phyloP scores from a whole-genome alignment of 1,140 invertebrate genomes.

The Ruditapes philippinarum region DNA sequence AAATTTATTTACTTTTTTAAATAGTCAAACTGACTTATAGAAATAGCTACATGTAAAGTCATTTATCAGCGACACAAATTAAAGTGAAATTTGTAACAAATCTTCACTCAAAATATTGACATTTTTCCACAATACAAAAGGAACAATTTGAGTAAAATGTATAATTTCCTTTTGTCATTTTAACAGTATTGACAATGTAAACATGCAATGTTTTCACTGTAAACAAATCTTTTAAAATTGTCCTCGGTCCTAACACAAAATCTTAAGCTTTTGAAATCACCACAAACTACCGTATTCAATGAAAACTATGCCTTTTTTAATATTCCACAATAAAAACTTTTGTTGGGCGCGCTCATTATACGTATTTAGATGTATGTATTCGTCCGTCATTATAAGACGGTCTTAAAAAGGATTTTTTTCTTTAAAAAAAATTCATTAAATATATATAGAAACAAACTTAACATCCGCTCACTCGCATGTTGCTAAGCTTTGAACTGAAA shows the following conservation, averaged over 20 bases:
- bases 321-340: not conserved
- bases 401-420: not conserved
- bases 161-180: conserved; percentile 22
- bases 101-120: not conserved
- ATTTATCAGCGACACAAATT: no score
- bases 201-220: conserved; percentile 1
- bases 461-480: not conserved
- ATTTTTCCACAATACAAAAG: not conserved
- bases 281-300: not conserved
- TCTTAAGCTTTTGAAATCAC: not conserved
- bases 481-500: not conserved
- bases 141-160: not conserved
- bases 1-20: no score
- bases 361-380: not conserved
- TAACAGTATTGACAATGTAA: not conserved
- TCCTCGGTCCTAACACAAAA: not conserved
- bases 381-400: not conserved
- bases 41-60: no score
- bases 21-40: no score
- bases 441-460: not conserved
- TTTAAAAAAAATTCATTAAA: not conserved
- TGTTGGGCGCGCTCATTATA: not conserved
- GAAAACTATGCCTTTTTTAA: not conserved
- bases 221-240: not conserved
- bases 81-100: not conserved